Evolutionary conservation across 1,140 invertebrate species (phyloP).

Genomic region (Drosophila nebulosa): DNA sequence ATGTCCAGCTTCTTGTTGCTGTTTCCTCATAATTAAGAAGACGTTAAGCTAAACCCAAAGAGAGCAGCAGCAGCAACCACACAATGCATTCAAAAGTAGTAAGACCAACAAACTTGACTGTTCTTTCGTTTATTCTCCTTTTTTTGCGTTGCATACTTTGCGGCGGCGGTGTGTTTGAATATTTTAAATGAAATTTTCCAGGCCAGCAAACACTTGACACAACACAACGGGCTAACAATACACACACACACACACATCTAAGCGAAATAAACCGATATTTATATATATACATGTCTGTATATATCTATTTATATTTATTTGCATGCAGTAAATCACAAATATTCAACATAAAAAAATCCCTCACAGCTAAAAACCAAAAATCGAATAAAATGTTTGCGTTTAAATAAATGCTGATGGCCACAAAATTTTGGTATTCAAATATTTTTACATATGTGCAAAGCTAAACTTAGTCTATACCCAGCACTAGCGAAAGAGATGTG

Average conservation of each 20-base stretch:
- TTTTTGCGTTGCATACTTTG: conserved; percentile 45
- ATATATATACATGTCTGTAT: neutral
- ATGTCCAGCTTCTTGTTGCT: conserved; percentile 32
- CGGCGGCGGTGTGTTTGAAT: conserved; percentile 18
- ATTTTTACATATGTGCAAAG: neutral
- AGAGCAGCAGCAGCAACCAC: conserved; percentile 19
- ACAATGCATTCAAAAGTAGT: conserved; percentile 8
- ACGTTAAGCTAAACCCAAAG: conserved; percentile 24
- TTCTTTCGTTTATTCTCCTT: neutral
- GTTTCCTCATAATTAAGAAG: conserved; percentile 39
- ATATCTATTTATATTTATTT: conserved; percentile 3
- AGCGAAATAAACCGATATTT: neutral
- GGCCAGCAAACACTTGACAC: neutral
- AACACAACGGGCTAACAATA: neutral
- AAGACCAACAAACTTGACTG: neutral
- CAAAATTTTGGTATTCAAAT: neutral
- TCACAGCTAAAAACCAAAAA: neutral
- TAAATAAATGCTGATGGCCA: neutral
- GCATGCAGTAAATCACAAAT: conserved; percentile 10
- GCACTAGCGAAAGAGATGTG: no score
- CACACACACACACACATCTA: neutral
- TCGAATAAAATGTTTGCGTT: neutral
- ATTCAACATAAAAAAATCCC: neutral
- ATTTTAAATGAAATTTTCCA: neutral
- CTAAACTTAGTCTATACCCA: neutral